These are phyloP conservation scores for Sitta europaea DNA, from an alignment of 2,113 vertebrate genomes.

Conservation along the genomic window DNA sequence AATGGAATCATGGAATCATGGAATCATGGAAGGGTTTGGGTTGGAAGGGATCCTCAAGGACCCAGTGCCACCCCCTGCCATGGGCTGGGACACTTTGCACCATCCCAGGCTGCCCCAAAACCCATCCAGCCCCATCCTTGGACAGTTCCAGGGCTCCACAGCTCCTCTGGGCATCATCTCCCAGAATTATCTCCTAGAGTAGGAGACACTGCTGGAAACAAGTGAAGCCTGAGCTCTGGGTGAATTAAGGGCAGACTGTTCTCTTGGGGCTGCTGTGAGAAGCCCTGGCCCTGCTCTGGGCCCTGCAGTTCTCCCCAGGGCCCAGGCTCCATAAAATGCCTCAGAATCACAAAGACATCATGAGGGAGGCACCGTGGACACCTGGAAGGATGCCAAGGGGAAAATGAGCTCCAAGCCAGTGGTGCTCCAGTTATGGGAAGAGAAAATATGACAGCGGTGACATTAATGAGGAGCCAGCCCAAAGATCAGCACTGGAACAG, in stretches of 20 bases:
- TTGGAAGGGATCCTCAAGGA: neutral
- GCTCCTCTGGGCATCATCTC: neutral
- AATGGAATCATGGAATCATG: rapidly evolving
- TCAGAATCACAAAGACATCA: neutral
- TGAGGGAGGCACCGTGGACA: neutral
- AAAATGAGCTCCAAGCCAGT: constrained; percentile 36
- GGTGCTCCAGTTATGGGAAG: neutral
- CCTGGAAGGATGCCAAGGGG: constrained; percentile 29
- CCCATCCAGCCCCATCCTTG: neutral
- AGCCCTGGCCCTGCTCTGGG: neutral
- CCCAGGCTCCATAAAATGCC: neutral
- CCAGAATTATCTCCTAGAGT: neutral
- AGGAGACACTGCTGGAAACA: neutral
- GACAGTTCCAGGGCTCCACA: neutral
- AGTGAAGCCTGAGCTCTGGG: neutral
- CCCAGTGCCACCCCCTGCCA: neutral
- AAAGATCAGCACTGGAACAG: neutral
- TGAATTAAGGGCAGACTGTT: neutral
- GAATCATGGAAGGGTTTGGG: neutral
- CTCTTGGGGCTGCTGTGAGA: neutral
- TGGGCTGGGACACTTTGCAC: neutral
- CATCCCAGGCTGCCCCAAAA: neutral
- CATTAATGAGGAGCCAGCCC: constrained; percentile 35
- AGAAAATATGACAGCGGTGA: constrained; percentile 19
- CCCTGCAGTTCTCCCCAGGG: neutral